Conservation (phyloP, 2,797 vertebrate genomes). For the Kryptolebias ocellatus region DNA sequence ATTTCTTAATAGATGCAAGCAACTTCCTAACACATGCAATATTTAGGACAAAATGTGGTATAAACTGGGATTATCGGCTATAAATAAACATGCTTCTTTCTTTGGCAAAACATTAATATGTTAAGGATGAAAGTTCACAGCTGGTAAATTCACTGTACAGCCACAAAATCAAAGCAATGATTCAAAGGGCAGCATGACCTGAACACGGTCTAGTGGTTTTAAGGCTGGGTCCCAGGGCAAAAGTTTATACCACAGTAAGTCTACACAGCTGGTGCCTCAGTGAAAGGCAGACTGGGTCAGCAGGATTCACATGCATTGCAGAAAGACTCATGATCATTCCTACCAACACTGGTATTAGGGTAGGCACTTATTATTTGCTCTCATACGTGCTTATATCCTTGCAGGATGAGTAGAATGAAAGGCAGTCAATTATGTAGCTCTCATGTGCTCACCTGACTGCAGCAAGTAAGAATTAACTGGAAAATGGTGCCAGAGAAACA, state of each 20-base stretch:
- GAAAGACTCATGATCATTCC: neutral
- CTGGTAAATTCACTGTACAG: neutral
- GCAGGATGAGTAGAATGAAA: neutral
- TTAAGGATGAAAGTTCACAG: slow-evolving; percentile 1
- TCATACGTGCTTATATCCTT: neutral
- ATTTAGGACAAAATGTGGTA: neutral
- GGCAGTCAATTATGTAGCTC: neutral
- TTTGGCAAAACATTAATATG: neutral
- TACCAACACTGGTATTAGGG: neutral
- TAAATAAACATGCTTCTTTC: neutral
- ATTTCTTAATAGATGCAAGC: neutral
- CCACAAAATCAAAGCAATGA: slow-evolving; percentile 24
- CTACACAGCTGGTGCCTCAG: slow-evolving; percentile 40
- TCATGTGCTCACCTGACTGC: neutral
- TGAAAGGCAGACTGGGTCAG: slow-evolving; percentile 15
- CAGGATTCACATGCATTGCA: slow-evolving; percentile 6
- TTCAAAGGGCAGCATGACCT: slow-evolving; percentile 21
- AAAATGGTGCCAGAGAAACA: neutral
- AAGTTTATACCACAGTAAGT: slow-evolving; percentile 20
- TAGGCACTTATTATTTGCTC: neutral
- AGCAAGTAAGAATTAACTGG: neutral
- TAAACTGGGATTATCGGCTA: neutral
- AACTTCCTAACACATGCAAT: neutral
- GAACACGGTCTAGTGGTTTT: slow-evolving; percentile 37
- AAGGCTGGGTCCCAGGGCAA: slow-evolving; percentile 27